phyloP scores from a whole-genome alignment of 2,113 vertebrate genomes.

The Hymenochirus boettgeri region DNA sequence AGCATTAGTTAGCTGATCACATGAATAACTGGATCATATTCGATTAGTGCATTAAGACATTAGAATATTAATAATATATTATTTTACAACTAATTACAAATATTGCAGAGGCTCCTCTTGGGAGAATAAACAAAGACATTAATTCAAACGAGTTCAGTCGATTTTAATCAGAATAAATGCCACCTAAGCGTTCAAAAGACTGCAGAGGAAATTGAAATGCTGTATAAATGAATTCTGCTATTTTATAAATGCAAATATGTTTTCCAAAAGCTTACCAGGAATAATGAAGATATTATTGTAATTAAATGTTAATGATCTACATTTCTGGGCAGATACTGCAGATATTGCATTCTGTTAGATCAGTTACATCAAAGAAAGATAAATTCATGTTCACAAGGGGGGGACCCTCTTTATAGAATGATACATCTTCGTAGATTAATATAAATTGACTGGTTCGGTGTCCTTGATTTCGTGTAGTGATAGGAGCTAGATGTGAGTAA shows the following conservation, averaged over 20 bases:
- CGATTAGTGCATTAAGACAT: not conserved
- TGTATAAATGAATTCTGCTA: not conserved
- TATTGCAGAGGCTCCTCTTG: not conserved
- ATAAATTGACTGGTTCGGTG: conserved; percentile 24
- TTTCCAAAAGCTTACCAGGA: conserved; percentile 3
- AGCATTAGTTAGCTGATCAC: not conserved
- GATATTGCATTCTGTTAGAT: conserved; percentile 20
- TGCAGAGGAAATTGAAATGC: not conserved
- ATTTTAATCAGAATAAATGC: not conserved
- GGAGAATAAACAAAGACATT: not conserved
- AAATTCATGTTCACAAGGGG: conserved; percentile 23
- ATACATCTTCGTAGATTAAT: conserved; percentile 30
- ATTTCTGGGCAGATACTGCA: conserved; percentile 17
- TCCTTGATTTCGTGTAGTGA: conserved; percentile 7
- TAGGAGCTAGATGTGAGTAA: conserved; percentile 15
- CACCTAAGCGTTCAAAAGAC: not conserved
- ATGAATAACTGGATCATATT: not conserved
- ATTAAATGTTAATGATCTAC: conserved; percentile 42
- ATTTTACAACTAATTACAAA: not conserved
- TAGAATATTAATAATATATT: not conserved
- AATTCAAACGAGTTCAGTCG: not conserved
- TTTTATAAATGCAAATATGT: conserved; percentile 9
- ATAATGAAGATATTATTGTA: conserved; percentile 26
- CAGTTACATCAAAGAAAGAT: conserved; percentile 25
- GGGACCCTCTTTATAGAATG: conserved; percentile 22